Conservation (phyloP, 2,113 vertebrate species). For the Puma concolor region DNA sequence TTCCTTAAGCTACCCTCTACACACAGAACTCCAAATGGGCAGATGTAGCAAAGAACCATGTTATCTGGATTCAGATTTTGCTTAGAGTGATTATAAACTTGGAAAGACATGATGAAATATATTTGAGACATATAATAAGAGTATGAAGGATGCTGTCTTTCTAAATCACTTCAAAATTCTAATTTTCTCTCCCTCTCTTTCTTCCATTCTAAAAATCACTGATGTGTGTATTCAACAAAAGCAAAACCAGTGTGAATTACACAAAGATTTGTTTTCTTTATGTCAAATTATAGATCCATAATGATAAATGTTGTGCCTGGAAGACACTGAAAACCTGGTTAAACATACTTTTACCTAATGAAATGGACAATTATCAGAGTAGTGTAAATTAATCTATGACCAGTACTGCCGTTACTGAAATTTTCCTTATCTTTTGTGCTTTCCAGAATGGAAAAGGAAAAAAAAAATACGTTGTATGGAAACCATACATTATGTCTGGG, state of each 20-base stretch:
- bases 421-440: neutral
- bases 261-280: conserved; percentile 10
- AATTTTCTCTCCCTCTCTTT: neutral
- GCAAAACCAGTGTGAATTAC: neutral
- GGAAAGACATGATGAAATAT: conserved; percentile 50
- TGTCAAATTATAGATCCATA: neutral
- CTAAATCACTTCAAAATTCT: conserved; percentile 46
- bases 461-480: neutral
- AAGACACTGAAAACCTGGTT: neutral
- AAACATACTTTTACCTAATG: neutral
- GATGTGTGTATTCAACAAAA: neutral
- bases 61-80: conserved; percentile 60
- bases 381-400: neutral
- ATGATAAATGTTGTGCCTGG: neutral
- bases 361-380: neutral
- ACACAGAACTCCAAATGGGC: conserved; percentile 27
- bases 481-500: neutral
- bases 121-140: neutral
- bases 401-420: neutral
- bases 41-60: conserved; percentile 15
- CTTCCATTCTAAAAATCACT: neutral
- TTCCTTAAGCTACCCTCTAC: conserved; percentile 51
- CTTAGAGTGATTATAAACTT: conserved; percentile 40
- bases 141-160: neutral
- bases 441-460: neutral